Percentiles rank a stretch among this genome's conserved stretches.
Evolutionary conservation across 2,113 vertebrate genomes (phyloP).

Genomic region (Heteronetta atricapilla): DNA sequence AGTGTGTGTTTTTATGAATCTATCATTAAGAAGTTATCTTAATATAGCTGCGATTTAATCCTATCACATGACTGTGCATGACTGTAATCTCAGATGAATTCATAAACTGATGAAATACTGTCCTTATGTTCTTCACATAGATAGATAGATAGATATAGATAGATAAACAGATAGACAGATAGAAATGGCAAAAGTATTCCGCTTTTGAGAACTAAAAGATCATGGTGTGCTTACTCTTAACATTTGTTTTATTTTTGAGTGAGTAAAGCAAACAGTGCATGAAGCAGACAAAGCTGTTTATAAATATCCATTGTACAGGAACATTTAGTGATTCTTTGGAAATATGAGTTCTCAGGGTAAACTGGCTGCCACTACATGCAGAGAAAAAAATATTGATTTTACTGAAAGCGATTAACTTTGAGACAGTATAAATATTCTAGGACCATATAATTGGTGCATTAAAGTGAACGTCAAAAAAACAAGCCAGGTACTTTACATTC

Average conservation of each 20-base stretch:
- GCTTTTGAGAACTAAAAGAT: neutral
- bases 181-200: neutral
- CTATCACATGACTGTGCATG: neutral
- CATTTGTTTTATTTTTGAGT: neutral
- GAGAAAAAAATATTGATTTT: conserved; percentile 4
- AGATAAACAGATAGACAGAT: neutral
- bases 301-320: neutral
- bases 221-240: neutral
- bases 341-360: neutral
- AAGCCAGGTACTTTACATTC: neutral
- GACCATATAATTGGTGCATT: neutral
- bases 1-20: neutral
- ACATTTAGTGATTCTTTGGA: neutral
- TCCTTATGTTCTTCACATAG: neutral
- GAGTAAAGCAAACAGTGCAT: neutral
- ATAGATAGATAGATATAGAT: neutral
- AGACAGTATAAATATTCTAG: neutral
- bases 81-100: neutral
- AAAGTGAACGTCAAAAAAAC: neutral
- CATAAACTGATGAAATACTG: neutral
- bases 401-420: neutral
- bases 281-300: neutral
- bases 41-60: neutral
- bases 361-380: neutral
- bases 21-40: neutral